phyloP scores from a whole-genome alignment of 2,797 vertebrate genomes.

The Microctenopoma stevenorrisi region DNA sequence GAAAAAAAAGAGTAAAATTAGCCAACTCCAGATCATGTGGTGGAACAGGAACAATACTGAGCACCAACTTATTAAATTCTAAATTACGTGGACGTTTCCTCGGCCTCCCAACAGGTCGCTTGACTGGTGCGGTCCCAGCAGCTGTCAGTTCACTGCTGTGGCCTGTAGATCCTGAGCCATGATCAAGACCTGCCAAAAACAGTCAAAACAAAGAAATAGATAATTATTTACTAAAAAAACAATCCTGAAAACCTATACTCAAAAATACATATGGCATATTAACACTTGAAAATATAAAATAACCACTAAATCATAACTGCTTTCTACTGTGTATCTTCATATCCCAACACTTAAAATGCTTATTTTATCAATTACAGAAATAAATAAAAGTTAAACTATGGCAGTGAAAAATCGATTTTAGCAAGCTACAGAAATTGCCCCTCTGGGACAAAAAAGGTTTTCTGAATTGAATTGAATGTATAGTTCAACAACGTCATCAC shows the following conservation, averaged over 20 bases:
- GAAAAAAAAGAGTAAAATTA: constrained; percentile 26
- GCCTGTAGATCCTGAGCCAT: constrained; percentile 85
- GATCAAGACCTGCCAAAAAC: constrained; percentile 82
- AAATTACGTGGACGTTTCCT: constrained; percentile 81
- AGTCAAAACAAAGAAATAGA: background rate
- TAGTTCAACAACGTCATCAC: too few species aligned
- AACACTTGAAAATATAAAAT: too few species aligned
- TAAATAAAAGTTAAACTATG: constrained; percentile 12
- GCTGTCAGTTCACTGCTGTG: constrained; percentile 83
- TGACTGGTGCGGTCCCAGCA: constrained; percentile 75
- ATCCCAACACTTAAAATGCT: background rate
- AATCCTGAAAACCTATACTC: background rate
- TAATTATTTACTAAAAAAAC: background rate
- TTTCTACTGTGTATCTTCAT: background rate
- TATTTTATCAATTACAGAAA: background rate
- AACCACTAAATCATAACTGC: too few species aligned
- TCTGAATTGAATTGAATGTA: too few species aligned
- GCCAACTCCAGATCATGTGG: background rate
- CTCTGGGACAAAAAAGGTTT: too few species aligned
- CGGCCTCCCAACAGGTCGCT: constrained; percentile 73
- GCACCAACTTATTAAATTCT: constrained; percentile 83
- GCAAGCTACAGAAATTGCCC: background rate
- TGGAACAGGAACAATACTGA: constrained; percentile 1
- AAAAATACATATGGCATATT: background rate
- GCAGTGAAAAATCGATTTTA: background rate